Percentiles rank a stretch among this genome's conserved stretches.
Evolutionary conservation across 2,797 vertebrate species (phyloP).

Genomic region (Sylvilagus floridanus): DNA sequence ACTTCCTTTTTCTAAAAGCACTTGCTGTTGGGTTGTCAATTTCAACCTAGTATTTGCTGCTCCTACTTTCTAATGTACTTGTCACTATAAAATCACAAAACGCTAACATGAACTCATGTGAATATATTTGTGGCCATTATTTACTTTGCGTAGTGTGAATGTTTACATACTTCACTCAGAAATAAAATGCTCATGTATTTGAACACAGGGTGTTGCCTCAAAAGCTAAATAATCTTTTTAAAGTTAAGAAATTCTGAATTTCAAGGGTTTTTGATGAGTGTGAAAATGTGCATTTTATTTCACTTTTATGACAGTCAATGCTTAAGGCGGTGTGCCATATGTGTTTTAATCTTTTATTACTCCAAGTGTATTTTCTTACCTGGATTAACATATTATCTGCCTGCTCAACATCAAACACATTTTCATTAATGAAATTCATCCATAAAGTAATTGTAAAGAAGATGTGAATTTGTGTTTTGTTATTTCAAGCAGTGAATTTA

Average conservation of each 20-base stretch:
- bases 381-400: not conserved
- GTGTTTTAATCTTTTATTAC: not conserved
- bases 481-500: not conserved
- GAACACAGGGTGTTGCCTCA: not conserved
- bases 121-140: not conserved
- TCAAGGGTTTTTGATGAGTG: not conserved
- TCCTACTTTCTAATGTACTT: not conserved
- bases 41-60: not conserved
- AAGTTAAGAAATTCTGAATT: conserved; percentile 3
- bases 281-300: not conserved
- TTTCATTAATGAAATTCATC: not conserved
- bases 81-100: not conserved
- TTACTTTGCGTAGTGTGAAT: not conserved
- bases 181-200: not conserved
- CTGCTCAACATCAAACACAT: not conserved
- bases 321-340: not conserved
- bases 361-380: not conserved
- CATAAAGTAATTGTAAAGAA: not conserved
- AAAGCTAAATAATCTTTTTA: not conserved
- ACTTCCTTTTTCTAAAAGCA: not conserved
- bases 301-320: not conserved
- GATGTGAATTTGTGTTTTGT: not conserved
- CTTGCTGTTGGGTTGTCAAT: not conserved
- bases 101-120: not conserved
- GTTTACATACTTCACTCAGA: not conserved